Base-by-base conservation (phyloP, 1,140 invertebrate species). In the Euura lappo region DNA sequence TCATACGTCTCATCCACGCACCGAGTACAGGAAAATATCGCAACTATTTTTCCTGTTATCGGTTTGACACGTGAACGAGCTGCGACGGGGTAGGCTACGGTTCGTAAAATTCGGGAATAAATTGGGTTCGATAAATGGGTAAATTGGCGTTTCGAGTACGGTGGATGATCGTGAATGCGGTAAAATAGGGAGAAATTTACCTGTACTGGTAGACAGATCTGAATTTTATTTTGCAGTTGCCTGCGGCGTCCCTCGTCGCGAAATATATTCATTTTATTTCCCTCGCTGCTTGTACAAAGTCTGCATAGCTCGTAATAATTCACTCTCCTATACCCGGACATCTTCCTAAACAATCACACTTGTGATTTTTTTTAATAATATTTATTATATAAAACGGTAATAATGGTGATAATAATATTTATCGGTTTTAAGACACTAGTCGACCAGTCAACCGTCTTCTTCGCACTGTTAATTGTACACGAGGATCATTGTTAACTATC, bases 251-350 rank as follows among this genome's bases (percentile, higher is more conserved):
- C 92, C 76, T 93, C 92, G 44, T 91, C 88, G 8, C 91, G 90
- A 77, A 92, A 93, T 72, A 93, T 91, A 79, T 93, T 89, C 72
- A 91, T 89, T 83, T 91, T 93, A 73, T 82, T 88, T 69, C 91
- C 91, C 74, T 90, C 90, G 79, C 90, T 92, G 45, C 89, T 90
- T 10, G 92, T 92, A 82, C 92, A 93, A 64, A 93, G 86, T 77
- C 92, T 88, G 79, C 92, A 93, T 70, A 93, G 84, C 85, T 93
- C 92, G 79, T 92, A 92, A 81, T 91, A 93, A 83, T 92, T 93
- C 7, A 93, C 92, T 75, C 90, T 89, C 74, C 90, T 89, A 78
- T 93, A 92, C 79, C 89, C 91, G 71, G 90, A 89, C 91, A 92
- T 92, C 74, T 78, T 81, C 81, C 81, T 83, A 74, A 66, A 13